A percentile compares a stretch with the other conserved stretches of the same genome.
phyloP scores from a whole-genome alignment of 53 echinoderm and acorn worm genomes.

The Zoroaster sp. region DNA sequence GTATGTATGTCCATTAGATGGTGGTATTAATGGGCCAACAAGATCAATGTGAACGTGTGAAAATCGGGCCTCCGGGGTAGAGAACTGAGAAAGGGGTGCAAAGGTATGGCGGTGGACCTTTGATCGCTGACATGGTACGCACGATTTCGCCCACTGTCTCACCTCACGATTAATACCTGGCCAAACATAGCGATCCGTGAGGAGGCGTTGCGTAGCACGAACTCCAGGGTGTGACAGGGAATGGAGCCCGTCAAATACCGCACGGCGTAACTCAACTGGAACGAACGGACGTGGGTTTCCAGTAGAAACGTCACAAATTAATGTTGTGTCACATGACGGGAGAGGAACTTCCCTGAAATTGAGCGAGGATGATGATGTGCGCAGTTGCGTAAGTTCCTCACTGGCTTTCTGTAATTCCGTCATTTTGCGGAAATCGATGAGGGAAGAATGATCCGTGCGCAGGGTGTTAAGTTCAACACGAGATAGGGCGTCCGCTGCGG shows the following conservation, averaged over 20 bases:
- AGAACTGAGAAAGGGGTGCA: slow-evolving; percentile 47
- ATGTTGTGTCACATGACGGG: not conserved
- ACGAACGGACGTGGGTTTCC: not conserved
- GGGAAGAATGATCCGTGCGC: not conserved
- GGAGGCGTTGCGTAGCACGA: slow-evolving; percentile 50
- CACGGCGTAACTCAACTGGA: not conserved
- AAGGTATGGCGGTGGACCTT: slow-evolving; percentile 62
- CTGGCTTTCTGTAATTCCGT: slow-evolving; percentile 2
- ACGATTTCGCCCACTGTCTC: slow-evolving; percentile 49
- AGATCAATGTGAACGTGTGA: slow-evolving; percentile 64
- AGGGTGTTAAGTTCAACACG: not conserved
- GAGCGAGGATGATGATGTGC: slow-evolving; percentile 3
- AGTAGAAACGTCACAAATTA: slow-evolving; percentile 35
- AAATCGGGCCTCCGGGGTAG: slow-evolving; percentile 55
- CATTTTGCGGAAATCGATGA: not conserved
- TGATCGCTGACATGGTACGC: slow-evolving; percentile 57
- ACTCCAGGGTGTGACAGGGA: slow-evolving; percentile 67
- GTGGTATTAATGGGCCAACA: slow-evolving; percentile 64
- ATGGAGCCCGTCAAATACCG: slow-evolving; percentile 53
- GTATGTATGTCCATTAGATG: slow-evolving; percentile 49
- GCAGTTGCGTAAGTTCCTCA: not conserved
- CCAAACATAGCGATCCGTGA: slow-evolving; percentile 64
- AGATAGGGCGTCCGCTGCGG: slow-evolving; percentile 3
- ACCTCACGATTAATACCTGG: slow-evolving; percentile 57
- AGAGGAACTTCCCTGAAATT: not conserved